These are phyloP conservation scores for Pyrochroa serraticornis DNA, from an alignment of 2,888 invertebrate genomes.

Conservation along the genomic window DNA sequence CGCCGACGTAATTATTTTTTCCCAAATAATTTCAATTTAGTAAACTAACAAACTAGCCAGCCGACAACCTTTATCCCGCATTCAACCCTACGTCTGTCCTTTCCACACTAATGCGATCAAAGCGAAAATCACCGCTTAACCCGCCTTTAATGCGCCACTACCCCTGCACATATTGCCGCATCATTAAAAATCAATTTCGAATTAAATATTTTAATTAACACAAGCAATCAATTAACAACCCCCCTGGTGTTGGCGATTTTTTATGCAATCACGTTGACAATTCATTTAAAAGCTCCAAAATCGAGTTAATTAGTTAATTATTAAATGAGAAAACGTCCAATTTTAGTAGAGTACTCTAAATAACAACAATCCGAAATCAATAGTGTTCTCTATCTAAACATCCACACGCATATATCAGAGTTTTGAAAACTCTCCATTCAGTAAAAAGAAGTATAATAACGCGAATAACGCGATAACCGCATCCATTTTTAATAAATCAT, in stretches of 20 bases:
- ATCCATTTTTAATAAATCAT: conserved; percentile 32
- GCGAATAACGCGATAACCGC: conserved; percentile 30
- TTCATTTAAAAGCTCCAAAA: too few species aligned
- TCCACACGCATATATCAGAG: conserved; percentile 28
- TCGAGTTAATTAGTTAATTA: too few species aligned
- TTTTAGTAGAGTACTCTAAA: neutral
- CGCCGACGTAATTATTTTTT: conserved; percentile 47
- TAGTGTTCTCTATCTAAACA: conserved; percentile 22
- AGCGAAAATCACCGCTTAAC: neutral
- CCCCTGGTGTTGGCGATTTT: too few species aligned
- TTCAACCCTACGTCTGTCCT: neutral
- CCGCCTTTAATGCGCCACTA: conserved; percentile 1
- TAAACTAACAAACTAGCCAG: conserved; percentile 13
- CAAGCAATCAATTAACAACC: too few species aligned
- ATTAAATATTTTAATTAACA: neutral
- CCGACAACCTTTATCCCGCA: neutral
- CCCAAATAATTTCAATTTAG: conserved; percentile 30
- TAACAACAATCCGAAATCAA: conserved; percentile 27
- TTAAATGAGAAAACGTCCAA: too few species aligned
- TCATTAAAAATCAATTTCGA: neutral
- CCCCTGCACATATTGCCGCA: neutral
- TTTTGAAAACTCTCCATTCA: conserved; percentile 26
- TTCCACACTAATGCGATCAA: too few species aligned
- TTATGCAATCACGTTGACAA: too few species aligned
- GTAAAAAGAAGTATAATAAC: conserved; percentile 29